These are phyloP conservation scores for Hirtodrosophila alboralis DNA, from an alignment of 2,888 invertebrate genomes.

Conservation along the genomic window DNA sequence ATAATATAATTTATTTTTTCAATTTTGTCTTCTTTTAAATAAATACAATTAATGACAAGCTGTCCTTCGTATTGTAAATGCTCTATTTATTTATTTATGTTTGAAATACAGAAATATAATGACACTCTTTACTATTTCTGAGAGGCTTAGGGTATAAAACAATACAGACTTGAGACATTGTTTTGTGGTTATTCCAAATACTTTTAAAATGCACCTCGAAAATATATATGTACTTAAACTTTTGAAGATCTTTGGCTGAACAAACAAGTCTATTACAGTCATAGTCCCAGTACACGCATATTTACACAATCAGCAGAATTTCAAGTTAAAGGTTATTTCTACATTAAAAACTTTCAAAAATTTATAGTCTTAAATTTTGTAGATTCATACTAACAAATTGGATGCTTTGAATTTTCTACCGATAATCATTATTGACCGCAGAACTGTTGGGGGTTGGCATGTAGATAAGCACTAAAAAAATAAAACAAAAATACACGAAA, in stretches of 20 bases:
- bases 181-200: too few species aligned
- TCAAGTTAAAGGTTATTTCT: conserved; percentile 30
- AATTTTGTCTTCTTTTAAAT: too few species aligned
- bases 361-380: conserved; percentile 7
- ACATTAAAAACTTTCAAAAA: background rate
- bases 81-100: too few species aligned
- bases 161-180: too few species aligned
- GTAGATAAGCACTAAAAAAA: conserved; percentile 4
- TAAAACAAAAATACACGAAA: background rate
- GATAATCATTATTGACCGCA: background rate
- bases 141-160: too few species aligned
- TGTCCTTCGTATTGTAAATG: too few species aligned
- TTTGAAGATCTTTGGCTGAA: too few species aligned
- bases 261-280: background rate
- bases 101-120: too few species aligned
- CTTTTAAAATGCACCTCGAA: too few species aligned
- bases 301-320: conserved; percentile 6
- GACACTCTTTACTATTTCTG: too few species aligned
- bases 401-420: background rate
- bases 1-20: too few species aligned
- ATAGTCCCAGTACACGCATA: background rate
- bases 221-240: background rate
- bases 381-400: conserved; percentile 32
- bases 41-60: too few species aligned
- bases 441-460: background rate